Evolutionary conservation across 1,140 invertebrate genomes (phyloP).

Genomic region (Drosophila pachea): DNA sequence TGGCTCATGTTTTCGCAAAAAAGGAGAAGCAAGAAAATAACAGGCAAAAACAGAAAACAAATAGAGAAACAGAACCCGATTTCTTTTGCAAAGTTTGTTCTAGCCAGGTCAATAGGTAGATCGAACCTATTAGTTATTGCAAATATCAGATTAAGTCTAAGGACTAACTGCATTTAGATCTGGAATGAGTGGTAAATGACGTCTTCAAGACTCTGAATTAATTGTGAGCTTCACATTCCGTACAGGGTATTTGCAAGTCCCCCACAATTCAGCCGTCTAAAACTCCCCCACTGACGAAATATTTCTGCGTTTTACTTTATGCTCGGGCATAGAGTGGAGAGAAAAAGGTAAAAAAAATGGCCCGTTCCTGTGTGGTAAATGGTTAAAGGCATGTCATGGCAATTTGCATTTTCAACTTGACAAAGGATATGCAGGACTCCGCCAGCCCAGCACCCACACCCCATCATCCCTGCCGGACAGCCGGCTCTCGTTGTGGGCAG

Average conservation of each 20-base stretch:
- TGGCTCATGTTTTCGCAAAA: conserved; percentile 67
- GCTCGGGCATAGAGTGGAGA: conserved; percentile 31
- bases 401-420: conserved; percentile 77
- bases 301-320: conserved; percentile 72
- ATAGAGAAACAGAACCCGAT: conserved; percentile 25
- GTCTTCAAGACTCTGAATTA: too few species aligned
- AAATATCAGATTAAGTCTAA: too few species aligned
- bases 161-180: background rate
- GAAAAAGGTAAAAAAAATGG: conserved; percentile 43
- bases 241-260: conserved; percentile 15
- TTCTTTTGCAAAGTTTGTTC: conserved; percentile 16
- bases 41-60: background rate
- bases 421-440: conserved; percentile 69
- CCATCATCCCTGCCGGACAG: conserved; percentile 13
- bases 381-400: conserved; percentile 76
- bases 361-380: conserved; percentile 62
- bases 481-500: conserved; percentile 23
- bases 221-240: background rate
- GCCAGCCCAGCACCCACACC: conserved; percentile 14
- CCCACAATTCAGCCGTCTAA: background rate
- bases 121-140: background rate
- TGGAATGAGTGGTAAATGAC: background rate
- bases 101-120: conserved; percentile 22
- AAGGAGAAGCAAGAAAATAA: conserved; percentile 1
- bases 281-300: conserved; percentile 44